Evolutionary conservation across 2,113 vertebrate species (phyloP).

Genomic region (Camelus bactrianus): DNA sequence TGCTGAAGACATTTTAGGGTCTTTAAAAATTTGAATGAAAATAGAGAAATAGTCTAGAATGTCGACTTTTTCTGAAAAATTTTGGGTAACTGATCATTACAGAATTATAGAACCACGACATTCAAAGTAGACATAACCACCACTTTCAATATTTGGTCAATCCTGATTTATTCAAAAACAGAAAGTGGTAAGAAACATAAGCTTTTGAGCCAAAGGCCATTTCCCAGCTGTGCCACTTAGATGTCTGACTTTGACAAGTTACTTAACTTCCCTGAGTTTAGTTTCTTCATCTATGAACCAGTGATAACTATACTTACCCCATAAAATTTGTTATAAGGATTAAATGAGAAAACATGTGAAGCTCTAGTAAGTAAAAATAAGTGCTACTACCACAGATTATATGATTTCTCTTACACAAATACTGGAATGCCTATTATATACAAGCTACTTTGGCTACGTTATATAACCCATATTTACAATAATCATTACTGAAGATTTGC

Average conservation of each 20-base stretch:
- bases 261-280: conserved; percentile 37
- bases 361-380: conserved; percentile 23
- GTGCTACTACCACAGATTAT: conserved; percentile 25
- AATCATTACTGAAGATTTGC: conserved; percentile 1
- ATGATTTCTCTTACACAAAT: conserved; percentile 46
- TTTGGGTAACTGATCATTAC: not conserved
- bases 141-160: conserved; percentile 27
- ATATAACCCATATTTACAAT: conserved; percentile 39
- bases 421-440: conserved; percentile 16
- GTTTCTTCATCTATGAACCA: conserved; percentile 59
- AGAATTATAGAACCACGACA: not conserved
- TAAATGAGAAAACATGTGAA: conserved; percentile 64
- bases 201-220: conserved; percentile 49
- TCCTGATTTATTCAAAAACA: conserved; percentile 41
- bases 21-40: conserved; percentile 52
- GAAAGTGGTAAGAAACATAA: conserved; percentile 28
- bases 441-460: conserved; percentile 30
- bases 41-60: conserved; percentile 30
- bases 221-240: not conserved
- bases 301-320: conserved; percentile 65
- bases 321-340: not conserved
- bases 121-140: not conserved
- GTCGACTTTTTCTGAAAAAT: not conserved
- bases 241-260: conserved; percentile 27
- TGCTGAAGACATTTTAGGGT: not conserved